A percentile compares a stretch with the other conserved stretches of the same genome.
Conservation (phyloP, 2,888 invertebrate species). For the Tetropium fuscum region DNA sequence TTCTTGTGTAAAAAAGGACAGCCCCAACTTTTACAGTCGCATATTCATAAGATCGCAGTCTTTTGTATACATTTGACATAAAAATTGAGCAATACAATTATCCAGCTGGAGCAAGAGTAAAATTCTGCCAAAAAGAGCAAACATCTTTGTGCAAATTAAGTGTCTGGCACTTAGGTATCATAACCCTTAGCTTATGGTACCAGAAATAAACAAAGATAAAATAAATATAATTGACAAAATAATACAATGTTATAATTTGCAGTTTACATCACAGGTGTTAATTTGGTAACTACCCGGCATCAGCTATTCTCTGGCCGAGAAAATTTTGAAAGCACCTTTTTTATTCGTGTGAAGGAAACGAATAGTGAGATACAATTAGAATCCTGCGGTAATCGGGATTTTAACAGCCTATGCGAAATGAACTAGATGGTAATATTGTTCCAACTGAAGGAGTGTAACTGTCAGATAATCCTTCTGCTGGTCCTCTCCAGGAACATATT, state of each 20-base stretch:
- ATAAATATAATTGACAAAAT: no score
- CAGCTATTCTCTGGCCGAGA: slow-evolving; percentile 2
- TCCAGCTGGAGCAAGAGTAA: slow-evolving; percentile 25
- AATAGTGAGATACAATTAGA: neutral
- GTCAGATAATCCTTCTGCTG: neutral
- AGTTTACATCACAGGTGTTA: slow-evolving; percentile 26
- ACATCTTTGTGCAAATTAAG: slow-evolving; percentile 27
- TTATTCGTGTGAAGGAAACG: neutral
- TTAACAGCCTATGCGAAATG: neutral
- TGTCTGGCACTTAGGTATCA: no score
- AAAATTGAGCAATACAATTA: slow-evolving; percentile 21
- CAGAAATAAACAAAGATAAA: no score
- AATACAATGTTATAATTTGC: no score
- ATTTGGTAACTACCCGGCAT: slow-evolving; percentile 9
- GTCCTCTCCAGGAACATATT: no score
- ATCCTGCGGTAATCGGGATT: neutral
- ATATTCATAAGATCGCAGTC: no score
- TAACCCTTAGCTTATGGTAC: no score
- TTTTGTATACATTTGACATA: no score
- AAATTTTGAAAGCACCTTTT: neutral
- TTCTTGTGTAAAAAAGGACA: no score
- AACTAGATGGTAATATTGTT: neutral
- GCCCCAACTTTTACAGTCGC: no score
- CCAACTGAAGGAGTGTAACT: neutral
- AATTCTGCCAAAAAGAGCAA: slow-evolving; percentile 30